Evolutionary conservation across 2,797 vertebrate species (phyloP).

Genomic region (Coendou prehensilis): DNA sequence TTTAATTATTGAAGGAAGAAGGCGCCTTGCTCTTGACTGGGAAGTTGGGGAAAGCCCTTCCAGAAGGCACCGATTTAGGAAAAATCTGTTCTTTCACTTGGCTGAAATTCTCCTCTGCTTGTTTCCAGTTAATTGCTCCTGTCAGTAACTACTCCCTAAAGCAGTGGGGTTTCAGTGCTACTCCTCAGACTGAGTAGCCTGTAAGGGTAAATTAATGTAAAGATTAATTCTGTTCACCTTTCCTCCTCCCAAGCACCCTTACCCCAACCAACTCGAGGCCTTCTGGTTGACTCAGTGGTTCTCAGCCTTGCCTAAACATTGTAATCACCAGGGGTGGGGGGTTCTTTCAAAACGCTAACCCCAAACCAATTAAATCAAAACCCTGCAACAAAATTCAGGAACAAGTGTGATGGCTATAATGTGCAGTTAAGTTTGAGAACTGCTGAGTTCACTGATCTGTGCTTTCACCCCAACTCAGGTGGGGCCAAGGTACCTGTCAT

Average conservation of each 20-base stretch:
- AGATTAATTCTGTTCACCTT: neutral
- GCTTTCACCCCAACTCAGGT: neutral
- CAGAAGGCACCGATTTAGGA: neutral
- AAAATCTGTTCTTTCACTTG: neutral
- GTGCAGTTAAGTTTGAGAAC: neutral
- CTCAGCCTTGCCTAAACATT: neutral
- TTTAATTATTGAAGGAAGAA: neutral
- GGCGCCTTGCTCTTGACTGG: neutral
- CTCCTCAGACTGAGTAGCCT: neutral
- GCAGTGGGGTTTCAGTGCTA: neutral
- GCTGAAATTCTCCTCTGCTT: neutral
- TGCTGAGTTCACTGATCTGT: neutral
- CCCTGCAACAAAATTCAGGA: neutral
- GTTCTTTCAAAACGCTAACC: neutral
- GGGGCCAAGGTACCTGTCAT: fast-evolving
- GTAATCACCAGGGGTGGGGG: neutral
- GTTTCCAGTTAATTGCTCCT: neutral
- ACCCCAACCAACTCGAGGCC: neutral
- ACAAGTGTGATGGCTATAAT: neutral
- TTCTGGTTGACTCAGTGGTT: neutral
- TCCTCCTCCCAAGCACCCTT: neutral
- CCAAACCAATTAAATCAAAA: neutral
- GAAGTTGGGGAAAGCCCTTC: neutral
- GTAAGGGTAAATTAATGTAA: neutral
- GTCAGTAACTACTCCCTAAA: neutral